Conservation (phyloP, 2,888 invertebrate species). For the Troglohyphantes excavatus region DNA sequence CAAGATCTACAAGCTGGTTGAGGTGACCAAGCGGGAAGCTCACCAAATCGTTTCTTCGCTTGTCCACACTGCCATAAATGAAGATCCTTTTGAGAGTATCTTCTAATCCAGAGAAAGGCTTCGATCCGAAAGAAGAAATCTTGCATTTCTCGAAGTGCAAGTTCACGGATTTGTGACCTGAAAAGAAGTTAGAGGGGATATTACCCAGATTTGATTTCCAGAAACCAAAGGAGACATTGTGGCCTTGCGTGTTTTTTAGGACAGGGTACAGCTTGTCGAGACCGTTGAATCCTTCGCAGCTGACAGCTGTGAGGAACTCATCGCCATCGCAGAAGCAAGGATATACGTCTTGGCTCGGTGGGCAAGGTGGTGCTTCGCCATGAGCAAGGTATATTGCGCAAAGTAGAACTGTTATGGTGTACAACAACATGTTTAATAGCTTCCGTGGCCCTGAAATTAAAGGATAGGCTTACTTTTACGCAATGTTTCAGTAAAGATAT, state of each 20-base stretch:
- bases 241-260: constrained; percentile 26
- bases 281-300: constrained; percentile 30
- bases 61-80: constrained; percentile 70
- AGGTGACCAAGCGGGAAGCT: constrained; percentile 60
- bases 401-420: background rate
- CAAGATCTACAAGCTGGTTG: constrained; percentile 29
- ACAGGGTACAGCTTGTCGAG: constrained; percentile 20
- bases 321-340: constrained; percentile 59
- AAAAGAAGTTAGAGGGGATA: constrained; percentile 66
- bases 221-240: constrained; percentile 62
- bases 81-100: constrained; percentile 34
- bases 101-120: constrained; percentile 59
- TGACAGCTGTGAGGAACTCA: constrained; percentile 19
- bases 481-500: too few species aligned
- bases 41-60: constrained; percentile 58
- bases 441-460: too few species aligned
- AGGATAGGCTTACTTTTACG: too few species aligned
- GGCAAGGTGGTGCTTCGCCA: constrained; percentile 46
- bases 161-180: constrained; percentile 48
- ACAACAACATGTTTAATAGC: background rate
- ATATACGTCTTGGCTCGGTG: constrained; percentile 38
- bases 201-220: constrained; percentile 35
- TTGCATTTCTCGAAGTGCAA: constrained; percentile 66
- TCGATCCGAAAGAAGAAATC: constrained; percentile 62
- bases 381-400: background rate